Evolutionary conservation across 2,888 invertebrate genomes (phyloP).

Genomic region (Torymus auratus): DNA sequence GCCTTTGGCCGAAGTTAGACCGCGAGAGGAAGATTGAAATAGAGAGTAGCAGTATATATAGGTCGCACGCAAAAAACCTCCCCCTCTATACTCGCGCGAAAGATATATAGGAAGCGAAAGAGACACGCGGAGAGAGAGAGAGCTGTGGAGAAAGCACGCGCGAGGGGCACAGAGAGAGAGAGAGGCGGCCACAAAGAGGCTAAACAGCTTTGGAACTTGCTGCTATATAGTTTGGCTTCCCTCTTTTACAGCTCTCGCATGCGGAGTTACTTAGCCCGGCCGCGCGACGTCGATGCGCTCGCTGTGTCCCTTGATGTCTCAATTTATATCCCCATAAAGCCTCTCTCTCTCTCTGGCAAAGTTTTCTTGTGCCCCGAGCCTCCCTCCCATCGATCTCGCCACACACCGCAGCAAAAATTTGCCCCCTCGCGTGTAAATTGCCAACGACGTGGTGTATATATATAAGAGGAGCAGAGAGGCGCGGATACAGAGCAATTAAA

Average conservation of each 20-base stretch:
- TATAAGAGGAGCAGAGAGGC: no score
- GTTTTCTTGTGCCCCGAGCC: conserved; percentile 36
- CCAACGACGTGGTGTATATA: no score
- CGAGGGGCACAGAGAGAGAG: no score
- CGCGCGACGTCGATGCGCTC: conserved; percentile 11
- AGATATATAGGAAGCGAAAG: no score
- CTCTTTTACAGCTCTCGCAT: conserved; percentile 28
- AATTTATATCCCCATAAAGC: conserved; percentile 52
- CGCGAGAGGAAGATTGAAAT: conserved; percentile 35
- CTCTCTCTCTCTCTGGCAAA: conserved; percentile 12
- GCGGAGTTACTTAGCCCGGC: conserved; percentile 22
- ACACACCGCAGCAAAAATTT: conserved; percentile 28
- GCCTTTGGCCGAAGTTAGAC: background rate
- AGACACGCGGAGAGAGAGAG: no score
- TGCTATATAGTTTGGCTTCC: conserved; percentile 30
- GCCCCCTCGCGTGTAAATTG: conserved; percentile 5
- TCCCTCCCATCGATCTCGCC: background rate
- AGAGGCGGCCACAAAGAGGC: background rate
- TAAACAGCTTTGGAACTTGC: conserved; percentile 54
- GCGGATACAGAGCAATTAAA: conserved; percentile 21
- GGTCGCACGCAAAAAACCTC: background rate
- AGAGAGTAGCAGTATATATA: background rate
- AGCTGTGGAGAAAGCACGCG: no score
- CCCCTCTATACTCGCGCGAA: no score
- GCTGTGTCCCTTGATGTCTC: conserved; percentile 49